Conservation (phyloP, 2,888 invertebrate species). For the Yponomeuta evonymella region DNA sequence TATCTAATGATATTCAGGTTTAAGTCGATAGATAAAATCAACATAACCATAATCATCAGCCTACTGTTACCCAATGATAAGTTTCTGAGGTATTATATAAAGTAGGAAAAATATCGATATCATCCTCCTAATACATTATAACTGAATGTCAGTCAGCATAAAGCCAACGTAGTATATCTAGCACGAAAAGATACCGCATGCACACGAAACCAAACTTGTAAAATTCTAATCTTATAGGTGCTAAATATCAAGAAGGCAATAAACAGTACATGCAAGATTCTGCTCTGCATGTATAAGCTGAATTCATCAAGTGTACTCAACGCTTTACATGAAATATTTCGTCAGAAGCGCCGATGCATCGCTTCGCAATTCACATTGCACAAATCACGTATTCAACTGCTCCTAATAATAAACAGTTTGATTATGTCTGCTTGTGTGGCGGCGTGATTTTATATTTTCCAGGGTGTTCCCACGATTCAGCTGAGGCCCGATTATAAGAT, state of each 20-base stretch:
- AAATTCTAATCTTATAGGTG: too few relatives aligned
- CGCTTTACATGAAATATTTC: constrained; percentile 7
- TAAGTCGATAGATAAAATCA: too few relatives aligned
- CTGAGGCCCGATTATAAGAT: constrained; percentile 6
- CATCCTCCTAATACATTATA: too few relatives aligned
- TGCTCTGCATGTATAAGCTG: background rate
- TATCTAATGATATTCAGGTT: too few relatives aligned
- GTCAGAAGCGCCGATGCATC: constrained; percentile 10
- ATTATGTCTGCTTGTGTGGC: background rate
- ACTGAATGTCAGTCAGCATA: too few relatives aligned
- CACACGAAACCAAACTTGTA: too few relatives aligned
- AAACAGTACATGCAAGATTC: background rate
- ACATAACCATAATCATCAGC: too few relatives aligned
- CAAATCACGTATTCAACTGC: constrained; percentile 7
- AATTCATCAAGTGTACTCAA: constrained; percentile 1
- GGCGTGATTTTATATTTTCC: constrained; percentile 5
- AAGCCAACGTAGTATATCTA: too few relatives aligned
- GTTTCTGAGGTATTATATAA: too few relatives aligned
- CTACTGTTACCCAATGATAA: too few relatives aligned
- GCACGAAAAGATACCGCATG: too few relatives aligned
- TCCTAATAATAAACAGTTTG: constrained; percentile 9
- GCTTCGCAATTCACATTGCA: constrained; percentile 8
- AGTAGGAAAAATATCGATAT: too few relatives aligned
- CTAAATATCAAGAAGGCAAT: background rate
- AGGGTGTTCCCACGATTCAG: constrained; percentile 14